Percentiles rank a stretch among this genome's conserved stretches.
These are phyloP conservation scores for Allobates femoralis DNA, from an alignment of 2,797 vertebrate species.

Conservation along the genomic window DNA sequence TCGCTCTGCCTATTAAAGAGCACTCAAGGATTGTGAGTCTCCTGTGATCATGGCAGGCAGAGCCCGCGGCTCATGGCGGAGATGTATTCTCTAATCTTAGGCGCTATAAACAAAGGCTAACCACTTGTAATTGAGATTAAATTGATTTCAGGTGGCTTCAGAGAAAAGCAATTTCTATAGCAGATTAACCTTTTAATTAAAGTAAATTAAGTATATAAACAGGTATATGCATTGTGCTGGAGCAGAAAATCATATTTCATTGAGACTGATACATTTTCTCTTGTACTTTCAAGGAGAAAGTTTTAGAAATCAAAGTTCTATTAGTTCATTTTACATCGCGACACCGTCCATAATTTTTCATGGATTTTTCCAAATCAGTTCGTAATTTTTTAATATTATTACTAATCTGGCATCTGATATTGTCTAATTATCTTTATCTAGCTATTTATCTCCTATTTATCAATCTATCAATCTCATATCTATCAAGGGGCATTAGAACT, in stretches of 20 bases:
- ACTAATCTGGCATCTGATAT: too few relatives aligned
- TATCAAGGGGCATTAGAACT: too few relatives aligned
- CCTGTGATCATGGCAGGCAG: conserved; percentile 75
- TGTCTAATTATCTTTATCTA: too few relatives aligned
- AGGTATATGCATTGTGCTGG: conserved; percentile 76
- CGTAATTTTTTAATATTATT: neutral
- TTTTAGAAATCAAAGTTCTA: conserved; percentile 21
- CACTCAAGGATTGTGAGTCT: conserved; percentile 75
- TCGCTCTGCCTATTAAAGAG: conserved; percentile 78
- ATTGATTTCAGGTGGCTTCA: conserved; percentile 85
- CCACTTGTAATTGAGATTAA: conserved; percentile 80
- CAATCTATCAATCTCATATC: neutral
- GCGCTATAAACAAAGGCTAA: conserved; percentile 81
- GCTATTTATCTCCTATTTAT: neutral
- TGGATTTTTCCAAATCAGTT: neutral
- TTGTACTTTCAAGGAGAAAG: conserved; percentile 66
- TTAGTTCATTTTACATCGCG: conserved; percentile 8
- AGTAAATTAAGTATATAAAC: conserved; percentile 79
- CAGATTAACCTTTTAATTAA: conserved; percentile 85
- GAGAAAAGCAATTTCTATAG: conserved; percentile 82
- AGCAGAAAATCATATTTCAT: conserved; percentile 77
- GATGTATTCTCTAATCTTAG: conserved; percentile 79
- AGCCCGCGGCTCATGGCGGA: conserved; percentile 70
- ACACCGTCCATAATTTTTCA: neutral
- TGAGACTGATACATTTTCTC: conserved; percentile 72